phyloP scores from a whole-genome alignment of 1,140 invertebrate species.

The Microplitis demolitor region DNA sequence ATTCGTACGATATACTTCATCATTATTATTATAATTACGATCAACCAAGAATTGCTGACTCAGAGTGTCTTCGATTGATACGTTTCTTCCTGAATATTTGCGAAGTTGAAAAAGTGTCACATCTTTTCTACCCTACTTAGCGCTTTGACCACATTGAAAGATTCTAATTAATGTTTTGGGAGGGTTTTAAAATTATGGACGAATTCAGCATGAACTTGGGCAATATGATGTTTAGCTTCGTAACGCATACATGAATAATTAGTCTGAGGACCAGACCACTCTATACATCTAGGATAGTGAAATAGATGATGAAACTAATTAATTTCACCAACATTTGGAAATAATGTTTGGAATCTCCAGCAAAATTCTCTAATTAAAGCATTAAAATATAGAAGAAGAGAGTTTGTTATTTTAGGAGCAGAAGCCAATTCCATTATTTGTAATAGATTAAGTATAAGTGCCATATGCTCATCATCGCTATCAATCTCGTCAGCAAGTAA shows the following conservation, averaged over 20 bases:
- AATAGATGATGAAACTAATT: constrained; percentile 28
- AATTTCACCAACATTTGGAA: not conserved
- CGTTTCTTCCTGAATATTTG: not conserved
- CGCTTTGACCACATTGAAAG: not conserved
- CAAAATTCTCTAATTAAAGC: not conserved
- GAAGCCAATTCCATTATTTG: constrained; percentile 40
- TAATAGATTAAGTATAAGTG: constrained; percentile 32
- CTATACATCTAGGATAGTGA: constrained; percentile 24
- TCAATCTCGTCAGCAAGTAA: constrained; percentile 32
- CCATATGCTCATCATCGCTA: constrained; percentile 32
- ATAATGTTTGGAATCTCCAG: not conserved
- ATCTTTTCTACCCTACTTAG: not conserved
- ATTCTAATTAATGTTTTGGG: not conserved
- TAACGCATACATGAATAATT: constrained; percentile 26
- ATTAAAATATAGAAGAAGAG: constrained; percentile 30
- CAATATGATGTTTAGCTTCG: constrained; percentile 30
- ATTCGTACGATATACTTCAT: not conserved
- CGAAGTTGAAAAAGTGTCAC: not conserved
- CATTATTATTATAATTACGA: not conserved
- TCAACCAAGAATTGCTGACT: not conserved
- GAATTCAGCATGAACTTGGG: constrained; percentile 1
- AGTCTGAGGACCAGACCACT: constrained; percentile 22
- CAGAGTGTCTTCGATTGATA: not conserved
- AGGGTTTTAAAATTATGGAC: not conserved
- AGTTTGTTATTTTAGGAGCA: constrained; percentile 27